Conservation (phyloP, 2,888 invertebrate genomes). For the Sarcophaga carnaria region DNA sequence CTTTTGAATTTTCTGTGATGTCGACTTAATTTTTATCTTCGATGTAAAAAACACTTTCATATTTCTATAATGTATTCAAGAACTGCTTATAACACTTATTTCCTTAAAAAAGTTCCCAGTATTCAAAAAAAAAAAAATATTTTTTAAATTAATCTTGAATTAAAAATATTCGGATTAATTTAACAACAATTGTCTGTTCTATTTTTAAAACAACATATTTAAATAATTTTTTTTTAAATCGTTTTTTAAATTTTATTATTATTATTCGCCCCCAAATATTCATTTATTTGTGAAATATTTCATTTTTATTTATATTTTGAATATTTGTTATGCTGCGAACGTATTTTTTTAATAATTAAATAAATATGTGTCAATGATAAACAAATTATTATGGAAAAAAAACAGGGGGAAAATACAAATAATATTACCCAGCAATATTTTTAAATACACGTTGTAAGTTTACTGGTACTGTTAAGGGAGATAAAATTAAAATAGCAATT, state of each 20-base stretch:
- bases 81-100: no score
- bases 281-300: constrained; percentile 30
- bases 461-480: no score
- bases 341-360: constrained; percentile 45
- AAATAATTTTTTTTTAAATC: neutral
- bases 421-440: neutral
- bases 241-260: neutral
- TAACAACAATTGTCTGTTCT: no score
- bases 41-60: no score
- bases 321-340: constrained; percentile 24
- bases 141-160: no score
- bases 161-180: no score
- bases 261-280: constrained; percentile 3
- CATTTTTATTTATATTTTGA: constrained; percentile 34
- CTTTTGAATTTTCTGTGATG: no score
- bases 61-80: no score
- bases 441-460: neutral
- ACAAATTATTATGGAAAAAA: neutral
- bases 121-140: no score
- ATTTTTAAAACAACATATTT: neutral
- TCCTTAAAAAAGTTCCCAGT: no score
- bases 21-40: no score
- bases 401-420: neutral
- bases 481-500: no score
- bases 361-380: constrained; percentile 42